phyloP scores from a whole-genome alignment of 2,888 invertebrate genomes.

The Parthenolecanium corni region DNA sequence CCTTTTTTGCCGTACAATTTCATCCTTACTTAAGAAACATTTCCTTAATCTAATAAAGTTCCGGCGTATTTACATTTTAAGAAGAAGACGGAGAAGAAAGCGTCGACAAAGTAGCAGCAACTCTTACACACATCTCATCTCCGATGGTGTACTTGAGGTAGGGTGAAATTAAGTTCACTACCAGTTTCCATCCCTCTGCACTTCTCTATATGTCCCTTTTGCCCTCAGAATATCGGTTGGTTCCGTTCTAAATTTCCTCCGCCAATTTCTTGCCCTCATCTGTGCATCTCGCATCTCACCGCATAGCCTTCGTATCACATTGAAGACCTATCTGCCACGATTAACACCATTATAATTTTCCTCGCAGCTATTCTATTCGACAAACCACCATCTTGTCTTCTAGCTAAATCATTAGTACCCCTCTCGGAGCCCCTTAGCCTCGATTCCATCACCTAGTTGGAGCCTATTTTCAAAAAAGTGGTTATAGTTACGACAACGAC shows the following conservation, averaged over 20 bases:
- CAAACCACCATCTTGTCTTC: constrained; percentile 6
- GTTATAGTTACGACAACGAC: neutral
- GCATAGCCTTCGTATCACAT: too few relatives aligned
- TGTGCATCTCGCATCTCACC: too few relatives aligned
- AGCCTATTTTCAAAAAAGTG: constrained; percentile 2
- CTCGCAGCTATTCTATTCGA: constrained; percentile 1
- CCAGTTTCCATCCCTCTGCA: neutral
- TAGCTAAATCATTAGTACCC: constrained; percentile 2
- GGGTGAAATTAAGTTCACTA: neutral
- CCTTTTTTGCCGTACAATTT: constrained; percentile 20
- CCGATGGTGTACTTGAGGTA: neutral
- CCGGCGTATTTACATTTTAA: constrained; percentile 22
- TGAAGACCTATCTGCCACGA: too few relatives aligned
- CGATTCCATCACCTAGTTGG: neutral
- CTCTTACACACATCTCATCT: neutral
- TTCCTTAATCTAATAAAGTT: constrained; percentile 27
- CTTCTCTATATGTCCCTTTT: neutral
- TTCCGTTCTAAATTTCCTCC: neutral
- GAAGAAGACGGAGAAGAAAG: neutral
- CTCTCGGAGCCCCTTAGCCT: neutral
- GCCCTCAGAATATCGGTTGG: neutral
- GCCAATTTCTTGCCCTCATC: neutral
- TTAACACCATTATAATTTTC: too few relatives aligned
- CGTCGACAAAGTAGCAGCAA: too few relatives aligned
- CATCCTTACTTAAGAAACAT: constrained; percentile 25